Percentiles rank a stretch among this genome's conserved stretches.
Evolutionary conservation across 2,797 vertebrate genomes (phyloP).

Genomic region (Cephalopachus bancanus): DNA sequence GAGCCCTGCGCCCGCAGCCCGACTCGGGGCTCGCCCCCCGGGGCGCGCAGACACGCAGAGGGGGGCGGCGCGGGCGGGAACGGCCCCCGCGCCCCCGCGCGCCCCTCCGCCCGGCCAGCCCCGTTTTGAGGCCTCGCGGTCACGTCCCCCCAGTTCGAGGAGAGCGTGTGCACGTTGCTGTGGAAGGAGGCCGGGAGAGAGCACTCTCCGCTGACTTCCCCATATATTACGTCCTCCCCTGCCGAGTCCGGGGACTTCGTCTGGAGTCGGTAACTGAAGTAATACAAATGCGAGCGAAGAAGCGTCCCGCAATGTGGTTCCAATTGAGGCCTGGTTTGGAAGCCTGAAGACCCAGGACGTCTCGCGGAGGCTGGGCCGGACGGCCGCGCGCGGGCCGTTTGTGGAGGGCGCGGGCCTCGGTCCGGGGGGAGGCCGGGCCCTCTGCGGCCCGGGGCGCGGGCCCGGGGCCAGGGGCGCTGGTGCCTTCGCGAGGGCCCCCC

Average conservation of each 20-base stretch:
- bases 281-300: slow-evolving; percentile 92
- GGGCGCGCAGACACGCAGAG: slow-evolving; percentile 80
- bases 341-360: slow-evolving; percentile 91
- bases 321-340: slow-evolving; percentile 92
- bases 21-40: slow-evolving; percentile 81
- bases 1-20: slow-evolving; percentile 82
- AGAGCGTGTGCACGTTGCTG: slow-evolving; percentile 88
- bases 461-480: slow-evolving; percentile 51
- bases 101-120: slow-evolving; percentile 82
- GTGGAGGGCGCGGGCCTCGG: slow-evolving; percentile 72
- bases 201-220: slow-evolving; percentile 89
- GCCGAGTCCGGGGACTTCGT: slow-evolving; percentile 89
- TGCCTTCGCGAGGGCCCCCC: slow-evolving; percentile 87
- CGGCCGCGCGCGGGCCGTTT: slow-evolving; percentile 88
- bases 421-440: slow-evolving; percentile 68
- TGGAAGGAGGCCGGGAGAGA: slow-evolving; percentile 88
- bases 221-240: slow-evolving; percentile 91
- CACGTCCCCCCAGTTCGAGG: slow-evolving; percentile 87
- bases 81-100: slow-evolving; percentile 65
- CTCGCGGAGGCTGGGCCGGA: slow-evolving; percentile 89
- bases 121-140: slow-evolving; percentile 87
- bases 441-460: slow-evolving; percentile 85
- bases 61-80: slow-evolving; percentile 71
- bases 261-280: slow-evolving; percentile 92
- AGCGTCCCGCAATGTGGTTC: slow-evolving; percentile 91